These are phyloP conservation scores for Plecotus auritus DNA, from an alignment of 2,113 vertebrate genomes.

Conservation along the genomic window DNA sequence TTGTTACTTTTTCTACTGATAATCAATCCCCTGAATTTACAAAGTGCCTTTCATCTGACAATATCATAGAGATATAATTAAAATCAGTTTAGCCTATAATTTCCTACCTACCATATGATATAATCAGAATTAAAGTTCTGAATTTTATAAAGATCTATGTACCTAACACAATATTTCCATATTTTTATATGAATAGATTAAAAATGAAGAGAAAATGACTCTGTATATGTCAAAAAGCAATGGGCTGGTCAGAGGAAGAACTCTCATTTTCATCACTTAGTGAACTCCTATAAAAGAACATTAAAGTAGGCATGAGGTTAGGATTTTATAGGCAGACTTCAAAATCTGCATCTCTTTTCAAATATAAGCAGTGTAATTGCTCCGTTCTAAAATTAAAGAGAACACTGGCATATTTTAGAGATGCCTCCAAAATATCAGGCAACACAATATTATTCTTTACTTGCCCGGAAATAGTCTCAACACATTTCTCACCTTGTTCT, in stretches of 20 bases:
- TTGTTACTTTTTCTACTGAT: slow-evolving; percentile 41
- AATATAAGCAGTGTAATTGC: background rate
- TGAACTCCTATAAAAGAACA: slow-evolving; percentile 39
- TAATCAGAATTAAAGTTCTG: slow-evolving; percentile 37
- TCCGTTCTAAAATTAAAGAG: slow-evolving; percentile 31
- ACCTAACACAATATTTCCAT: slow-evolving; percentile 15
- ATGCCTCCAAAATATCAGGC: slow-evolving; percentile 42
- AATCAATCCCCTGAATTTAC: slow-evolving; percentile 11
- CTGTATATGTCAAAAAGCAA: slow-evolving; percentile 14
- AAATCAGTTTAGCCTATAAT: slow-evolving; percentile 30
- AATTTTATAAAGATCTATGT: slow-evolving; percentile 35
- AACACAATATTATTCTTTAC: slow-evolving; percentile 33
- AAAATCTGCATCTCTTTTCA: slow-evolving; percentile 38
- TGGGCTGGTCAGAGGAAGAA: slow-evolving; percentile 40
- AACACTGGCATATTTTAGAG: slow-evolving; percentile 40
- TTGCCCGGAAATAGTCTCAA: slow-evolving; percentile 53
- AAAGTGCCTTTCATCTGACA: slow-evolving; percentile 41
- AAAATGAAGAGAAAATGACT: slow-evolving; percentile 51
- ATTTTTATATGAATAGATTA: slow-evolving; percentile 28
- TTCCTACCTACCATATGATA: slow-evolving; percentile 18
- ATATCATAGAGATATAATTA: slow-evolving; percentile 33
- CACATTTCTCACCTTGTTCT: slow-evolving; percentile 61
- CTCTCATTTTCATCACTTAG: slow-evolving; percentile 13
- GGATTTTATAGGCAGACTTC: slow-evolving; percentile 10
- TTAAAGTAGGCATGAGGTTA: background rate